Conservation (phyloP, 2,888 invertebrate species). For the Temnothorax unifasciatus region DNA sequence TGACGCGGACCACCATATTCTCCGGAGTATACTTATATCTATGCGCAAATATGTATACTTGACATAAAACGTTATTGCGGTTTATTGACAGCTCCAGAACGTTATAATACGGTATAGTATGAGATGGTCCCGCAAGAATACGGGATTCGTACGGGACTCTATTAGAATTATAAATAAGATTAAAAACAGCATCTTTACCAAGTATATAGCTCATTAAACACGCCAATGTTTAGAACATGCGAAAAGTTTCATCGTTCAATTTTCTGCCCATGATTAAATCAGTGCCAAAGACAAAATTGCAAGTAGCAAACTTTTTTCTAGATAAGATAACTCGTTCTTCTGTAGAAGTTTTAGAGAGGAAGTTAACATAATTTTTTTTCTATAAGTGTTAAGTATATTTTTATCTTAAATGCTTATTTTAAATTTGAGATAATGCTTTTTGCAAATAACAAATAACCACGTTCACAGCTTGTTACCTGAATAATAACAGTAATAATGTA, state of each 20-base stretch:
- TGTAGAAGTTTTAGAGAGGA: background rate
- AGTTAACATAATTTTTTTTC: background rate
- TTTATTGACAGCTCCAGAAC: constrained; percentile 41
- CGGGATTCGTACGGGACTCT: constrained; percentile 22
- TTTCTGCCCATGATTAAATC: too few species aligned
- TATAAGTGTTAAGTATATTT: background rate
- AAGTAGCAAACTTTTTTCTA: background rate
- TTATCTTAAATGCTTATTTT: background rate
- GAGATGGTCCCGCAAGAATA: constrained; percentile 43
- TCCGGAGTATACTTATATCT: background rate
- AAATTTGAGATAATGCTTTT: background rate
- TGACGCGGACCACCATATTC: background rate
- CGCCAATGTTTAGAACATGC: background rate
- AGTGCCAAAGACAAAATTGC: background rate
- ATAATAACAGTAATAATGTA: background rate
- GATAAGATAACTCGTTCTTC: background rate
- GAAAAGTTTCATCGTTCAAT: background rate
- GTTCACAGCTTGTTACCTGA: background rate
- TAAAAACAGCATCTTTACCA: constrained; percentile 15
- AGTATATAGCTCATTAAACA: background rate
- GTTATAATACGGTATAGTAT: constrained; percentile 44
- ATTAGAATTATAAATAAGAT: background rate
- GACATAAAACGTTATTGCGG: constrained; percentile 26
- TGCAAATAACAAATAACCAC: background rate
- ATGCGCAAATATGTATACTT: constrained; percentile 15